These are phyloP conservation scores for Emydocephalus ijimae DNA, from an alignment of 2,113 vertebrate genomes.

Conservation along the genomic window DNA sequence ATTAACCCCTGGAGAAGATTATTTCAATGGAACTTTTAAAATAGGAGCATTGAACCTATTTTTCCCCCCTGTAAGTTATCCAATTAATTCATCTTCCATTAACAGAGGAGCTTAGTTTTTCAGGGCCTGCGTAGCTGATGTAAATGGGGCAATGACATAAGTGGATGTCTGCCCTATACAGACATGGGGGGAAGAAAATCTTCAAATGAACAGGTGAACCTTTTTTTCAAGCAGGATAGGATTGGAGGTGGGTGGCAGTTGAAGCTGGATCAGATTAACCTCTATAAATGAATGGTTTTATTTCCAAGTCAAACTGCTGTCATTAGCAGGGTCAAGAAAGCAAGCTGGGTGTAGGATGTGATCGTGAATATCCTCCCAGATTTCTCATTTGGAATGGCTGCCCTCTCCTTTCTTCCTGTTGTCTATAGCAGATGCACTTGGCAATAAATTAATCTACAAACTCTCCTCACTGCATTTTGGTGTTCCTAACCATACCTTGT, in stretches of 20 bases:
- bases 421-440: background rate
- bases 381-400: background rate
- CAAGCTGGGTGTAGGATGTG: background rate
- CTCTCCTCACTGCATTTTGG: background rate
- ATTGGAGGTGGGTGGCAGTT: background rate
- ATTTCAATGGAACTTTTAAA: background rate
- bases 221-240: background rate
- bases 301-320: background rate
- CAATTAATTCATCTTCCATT: background rate
- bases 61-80: background rate
- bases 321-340: background rate
- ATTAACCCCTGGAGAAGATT: rapidly evolving
- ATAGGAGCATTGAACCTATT: background rate
- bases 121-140: background rate
- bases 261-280: background rate
- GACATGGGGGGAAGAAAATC: background rate
- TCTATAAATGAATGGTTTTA: background rate
- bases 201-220: background rate
- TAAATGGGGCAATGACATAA: background rate
- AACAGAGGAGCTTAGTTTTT: background rate
- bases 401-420: background rate
- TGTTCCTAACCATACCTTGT: background rate
- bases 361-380: background rate
- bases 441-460: background rate
- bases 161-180: background rate